Percentiles rank a stretch among this genome's conserved stretches.
These are phyloP conservation scores for Conger conger DNA, from an alignment of 2,113 vertebrate species.

Conservation along the genomic window DNA sequence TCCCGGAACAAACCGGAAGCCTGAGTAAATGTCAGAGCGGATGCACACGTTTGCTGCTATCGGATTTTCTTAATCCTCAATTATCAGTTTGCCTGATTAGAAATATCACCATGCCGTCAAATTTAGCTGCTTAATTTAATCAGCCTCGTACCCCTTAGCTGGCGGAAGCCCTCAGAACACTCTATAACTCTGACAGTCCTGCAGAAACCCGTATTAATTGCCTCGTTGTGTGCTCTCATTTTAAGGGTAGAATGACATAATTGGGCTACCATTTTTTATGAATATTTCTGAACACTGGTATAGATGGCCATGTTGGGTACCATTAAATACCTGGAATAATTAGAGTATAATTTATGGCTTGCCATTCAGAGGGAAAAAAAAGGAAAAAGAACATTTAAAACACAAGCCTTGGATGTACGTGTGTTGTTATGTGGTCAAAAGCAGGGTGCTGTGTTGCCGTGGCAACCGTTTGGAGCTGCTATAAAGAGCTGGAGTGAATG, in stretches of 20 bases:
- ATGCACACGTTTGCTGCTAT: background rate
- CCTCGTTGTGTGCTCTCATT: background rate
- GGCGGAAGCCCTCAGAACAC: background rate
- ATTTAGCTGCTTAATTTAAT: background rate
- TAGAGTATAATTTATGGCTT: background rate
- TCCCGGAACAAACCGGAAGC: background rate
- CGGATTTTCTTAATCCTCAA: background rate
- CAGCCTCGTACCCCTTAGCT: background rate
- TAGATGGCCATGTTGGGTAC: background rate
- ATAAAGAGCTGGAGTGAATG: background rate
- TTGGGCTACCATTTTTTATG: background rate
- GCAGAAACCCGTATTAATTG: constrained; percentile 3
- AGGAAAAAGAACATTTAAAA: background rate
- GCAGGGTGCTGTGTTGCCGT: background rate
- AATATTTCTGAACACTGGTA: background rate
- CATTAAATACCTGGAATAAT: background rate
- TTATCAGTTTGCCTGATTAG: background rate
- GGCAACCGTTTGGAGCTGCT: background rate
- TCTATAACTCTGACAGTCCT: background rate
- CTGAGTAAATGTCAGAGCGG: constrained; percentile 1
- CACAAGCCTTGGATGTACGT: background rate
- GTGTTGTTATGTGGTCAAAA: background rate
- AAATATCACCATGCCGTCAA: constrained; percentile 1
- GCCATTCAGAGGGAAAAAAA: background rate
- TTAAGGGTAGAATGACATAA: background rate